These are phyloP conservation scores for Patella ulyssiponensis DNA, from an alignment of 2,888 invertebrate genomes.

Conservation along the genomic window DNA sequence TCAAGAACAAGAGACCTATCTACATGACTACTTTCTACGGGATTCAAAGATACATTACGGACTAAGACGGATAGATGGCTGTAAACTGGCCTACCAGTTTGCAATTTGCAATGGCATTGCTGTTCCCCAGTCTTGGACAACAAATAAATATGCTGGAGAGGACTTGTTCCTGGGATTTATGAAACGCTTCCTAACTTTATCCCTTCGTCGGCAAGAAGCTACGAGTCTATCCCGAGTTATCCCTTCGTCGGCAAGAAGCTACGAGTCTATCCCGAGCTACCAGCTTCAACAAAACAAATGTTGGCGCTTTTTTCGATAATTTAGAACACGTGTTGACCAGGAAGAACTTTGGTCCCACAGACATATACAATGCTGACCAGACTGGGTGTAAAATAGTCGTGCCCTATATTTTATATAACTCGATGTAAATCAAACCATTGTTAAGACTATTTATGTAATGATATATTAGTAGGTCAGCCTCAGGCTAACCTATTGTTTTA, in stretches of 20 bases:
- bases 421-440: too few species aligned
- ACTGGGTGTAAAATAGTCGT: too few species aligned
- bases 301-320: slow-evolving; percentile 29
- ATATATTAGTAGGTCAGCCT: too few species aligned
- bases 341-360: too few species aligned
- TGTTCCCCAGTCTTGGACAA: slow-evolving; percentile 33
- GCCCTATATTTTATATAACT: too few species aligned
- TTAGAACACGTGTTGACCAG: slow-evolving; percentile 23
- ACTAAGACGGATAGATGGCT: slow-evolving; percentile 26
- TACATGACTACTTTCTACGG: slow-evolving; percentile 14
- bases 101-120: slow-evolving; percentile 22
- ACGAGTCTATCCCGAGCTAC: slow-evolving; percentile 37
- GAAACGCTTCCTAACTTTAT: slow-evolving; percentile 25
- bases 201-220: too few species aligned
- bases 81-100: slow-evolving; percentile 37
- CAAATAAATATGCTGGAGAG: slow-evolving; percentile 32
- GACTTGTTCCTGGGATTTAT: slow-evolving; percentile 39
- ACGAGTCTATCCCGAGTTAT: too few species aligned
- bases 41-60: slow-evolving; percentile 37
- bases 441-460: too few species aligned
- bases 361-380: too few species aligned
- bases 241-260: slow-evolving; percentile 37
- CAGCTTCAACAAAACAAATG: slow-evolving; percentile 36
- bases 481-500: too few species aligned
- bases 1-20: not conserved